phyloP scores from a whole-genome alignment of 2,113 vertebrate species.

The Eolophus roseicapilla region DNA sequence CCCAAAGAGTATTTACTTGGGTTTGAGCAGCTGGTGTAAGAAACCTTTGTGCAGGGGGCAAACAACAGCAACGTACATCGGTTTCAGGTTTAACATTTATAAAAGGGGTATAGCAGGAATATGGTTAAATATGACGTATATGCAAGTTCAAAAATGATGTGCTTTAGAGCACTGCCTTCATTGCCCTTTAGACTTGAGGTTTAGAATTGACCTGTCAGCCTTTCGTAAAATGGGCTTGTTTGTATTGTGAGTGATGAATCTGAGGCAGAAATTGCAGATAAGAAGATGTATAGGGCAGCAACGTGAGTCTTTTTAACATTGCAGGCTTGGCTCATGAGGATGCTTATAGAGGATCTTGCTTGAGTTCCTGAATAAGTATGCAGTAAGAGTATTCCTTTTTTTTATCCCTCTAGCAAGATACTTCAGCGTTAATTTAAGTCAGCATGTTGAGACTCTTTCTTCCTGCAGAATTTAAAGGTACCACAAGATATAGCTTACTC shows the following conservation, averaged over 20 bases:
- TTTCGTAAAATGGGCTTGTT: background rate
- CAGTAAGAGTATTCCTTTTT: background rate
- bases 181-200: background rate
- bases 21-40: background rate
- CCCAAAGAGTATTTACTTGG: background rate
- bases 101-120: background rate
- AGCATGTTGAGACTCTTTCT: background rate
- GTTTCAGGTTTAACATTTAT: background rate
- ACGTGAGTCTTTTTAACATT: background rate
- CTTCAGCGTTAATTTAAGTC: background rate
- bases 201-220: background rate
- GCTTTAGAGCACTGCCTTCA: background rate
- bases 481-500: background rate
- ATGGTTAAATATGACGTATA: background rate
- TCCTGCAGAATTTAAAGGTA: background rate
- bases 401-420: background rate
- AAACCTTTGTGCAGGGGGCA: background rate
- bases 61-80: background rate
- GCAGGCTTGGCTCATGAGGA: background rate
- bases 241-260: background rate
- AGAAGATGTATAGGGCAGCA: background rate
- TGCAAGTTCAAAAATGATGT: background rate
- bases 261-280: background rate
- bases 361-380: background rate
- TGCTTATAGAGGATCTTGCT: background rate